A percentile compares a stretch with the other conserved stretches of the same genome.
phyloP scores from a whole-genome alignment of 2,797 vertebrate genomes.

The Sebastes alutus region DNA sequence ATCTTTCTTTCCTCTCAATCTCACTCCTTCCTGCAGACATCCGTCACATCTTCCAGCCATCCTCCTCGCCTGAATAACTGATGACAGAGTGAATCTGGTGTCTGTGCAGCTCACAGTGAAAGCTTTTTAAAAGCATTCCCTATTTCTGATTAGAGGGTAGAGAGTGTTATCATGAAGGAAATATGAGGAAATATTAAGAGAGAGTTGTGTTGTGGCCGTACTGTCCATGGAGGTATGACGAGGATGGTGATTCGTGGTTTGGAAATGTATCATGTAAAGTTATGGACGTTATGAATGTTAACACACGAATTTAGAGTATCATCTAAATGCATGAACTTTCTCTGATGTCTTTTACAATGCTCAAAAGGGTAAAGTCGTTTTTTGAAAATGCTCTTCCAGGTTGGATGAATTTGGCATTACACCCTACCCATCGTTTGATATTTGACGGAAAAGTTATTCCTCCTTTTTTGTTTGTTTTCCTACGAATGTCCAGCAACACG shows the following conservation, averaged over 20 bases:
- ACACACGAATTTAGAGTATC: background rate
- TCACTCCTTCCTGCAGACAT: constrained; percentile 42
- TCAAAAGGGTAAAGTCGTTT: background rate
- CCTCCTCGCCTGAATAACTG: constrained; percentile 59
- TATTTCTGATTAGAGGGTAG: constrained; percentile 5
- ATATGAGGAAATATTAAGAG: background rate
- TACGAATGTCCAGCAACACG: background rate
- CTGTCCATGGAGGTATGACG: background rate
- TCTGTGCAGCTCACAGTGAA: constrained; percentile 23
- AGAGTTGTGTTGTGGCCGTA: background rate
- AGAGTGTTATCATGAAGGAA: background rate
- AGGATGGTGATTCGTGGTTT: background rate
- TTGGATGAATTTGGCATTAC: background rate
- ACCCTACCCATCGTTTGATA: no score
- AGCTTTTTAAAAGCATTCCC: constrained; percentile 35
- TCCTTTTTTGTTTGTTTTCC: background rate
- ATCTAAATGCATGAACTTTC: background rate
- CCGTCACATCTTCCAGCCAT: constrained; percentile 51
- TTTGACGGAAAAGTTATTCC: no score
- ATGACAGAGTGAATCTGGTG: constrained; percentile 35
- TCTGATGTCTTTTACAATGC: background rate
- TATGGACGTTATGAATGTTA: background rate
- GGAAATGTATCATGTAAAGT: background rate
- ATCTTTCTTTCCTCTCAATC: constrained; percentile 6
- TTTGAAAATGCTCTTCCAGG: background rate